Base-by-base conservation (phyloP, 23 tunicate species). In the Diplosoma virens region DNA sequence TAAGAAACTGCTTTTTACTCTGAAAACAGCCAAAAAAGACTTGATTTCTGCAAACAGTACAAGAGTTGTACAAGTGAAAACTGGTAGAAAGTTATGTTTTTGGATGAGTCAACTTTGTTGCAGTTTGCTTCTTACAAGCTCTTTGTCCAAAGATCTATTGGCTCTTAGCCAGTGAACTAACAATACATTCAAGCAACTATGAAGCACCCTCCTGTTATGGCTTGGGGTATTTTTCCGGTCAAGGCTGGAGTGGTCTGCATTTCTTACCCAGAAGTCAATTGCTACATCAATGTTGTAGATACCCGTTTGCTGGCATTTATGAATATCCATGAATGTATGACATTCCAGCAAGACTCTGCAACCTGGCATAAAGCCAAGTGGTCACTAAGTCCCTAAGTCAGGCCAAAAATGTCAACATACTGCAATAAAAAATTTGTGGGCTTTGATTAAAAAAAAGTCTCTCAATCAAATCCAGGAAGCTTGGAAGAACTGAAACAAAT, bases 401-500 rank as follows among this genome's bases (percentile, higher is more conserved):
- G 24, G 52, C 22, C 74, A 67, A 67, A 67, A 37, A 18, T 25
- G 23, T 67, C 25, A 67, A 67, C 28, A 52, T 35, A 52, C 74
- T 67, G 74, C 50, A 67, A 67, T 36, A 26, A 26, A 65, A 29
- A 65, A 65, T 65, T 65, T 65, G 71, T 65, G 71, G 71, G 29
- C 71, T n/a, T 28, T 65, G 37, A 65, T 65, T 9, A 65, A 65
- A 65, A 72, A 41, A 68, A 48, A 72, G 78, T 25, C 61, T 72
- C 78, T 47, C 37, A 33, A 47, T 72, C 47, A 3, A 72, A 72
- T 72, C 78, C 78, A 72, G 33, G 78, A 72, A 72, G 37, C 46
- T 72, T 72, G 36, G 61, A 72, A 33, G 78, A 72, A 48, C 61
- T 72, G 46, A 72, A 72, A 72, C 16, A 48, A 26, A 72, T 72